These are phyloP conservation scores for Cottus gobio DNA, from an alignment of 2,113 vertebrate genomes.

Conservation along the genomic window DNA sequence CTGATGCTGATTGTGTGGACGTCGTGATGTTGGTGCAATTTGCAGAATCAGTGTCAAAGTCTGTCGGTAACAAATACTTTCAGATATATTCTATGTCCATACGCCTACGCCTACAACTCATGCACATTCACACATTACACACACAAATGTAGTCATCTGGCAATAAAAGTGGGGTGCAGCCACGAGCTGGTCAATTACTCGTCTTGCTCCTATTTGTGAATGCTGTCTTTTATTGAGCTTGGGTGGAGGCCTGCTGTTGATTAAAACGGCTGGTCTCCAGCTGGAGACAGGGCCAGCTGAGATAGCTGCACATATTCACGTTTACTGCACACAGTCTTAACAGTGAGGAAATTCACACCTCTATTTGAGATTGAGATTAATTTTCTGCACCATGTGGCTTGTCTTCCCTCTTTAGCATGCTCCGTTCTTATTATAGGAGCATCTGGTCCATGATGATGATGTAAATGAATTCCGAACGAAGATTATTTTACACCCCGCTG, in stretches of 20 bases:
- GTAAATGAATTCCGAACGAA: slow-evolving; percentile 78
- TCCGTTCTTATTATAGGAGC: slow-evolving; percentile 72
- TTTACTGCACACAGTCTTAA: slow-evolving; percentile 62
- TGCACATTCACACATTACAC: slow-evolving; percentile 43
- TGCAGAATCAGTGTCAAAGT: slow-evolving; percentile 8
- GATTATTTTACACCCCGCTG: slow-evolving; percentile 73
- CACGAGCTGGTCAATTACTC: slow-evolving; percentile 78
- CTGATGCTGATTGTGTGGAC: slow-evolving; percentile 21
- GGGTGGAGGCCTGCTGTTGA: slow-evolving; percentile 79
- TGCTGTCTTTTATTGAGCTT: slow-evolving; percentile 81
- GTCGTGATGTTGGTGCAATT: neutral
- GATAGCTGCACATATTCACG: slow-evolving; percentile 68
- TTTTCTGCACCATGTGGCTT: slow-evolving; percentile 81
- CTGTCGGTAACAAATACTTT: slow-evolving; percentile 11
- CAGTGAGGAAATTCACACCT: slow-evolving; percentile 75
- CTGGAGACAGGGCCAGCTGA: slow-evolving; percentile 74
- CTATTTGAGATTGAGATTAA: slow-evolving; percentile 80
- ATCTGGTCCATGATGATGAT: slow-evolving; percentile 81
- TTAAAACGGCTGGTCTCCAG: slow-evolving; percentile 79
- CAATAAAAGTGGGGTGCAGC: slow-evolving; percentile 74
- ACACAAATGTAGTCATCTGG: slow-evolving; percentile 72
- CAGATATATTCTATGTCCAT: slow-evolving; percentile 26
- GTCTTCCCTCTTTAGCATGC: slow-evolving; percentile 77
- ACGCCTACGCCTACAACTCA: slow-evolving; percentile 19
- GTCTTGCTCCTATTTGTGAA: slow-evolving; percentile 76